Evolutionary conservation across 2,113 vertebrate species (phyloP), one percentile per base, ranked within the genome.

Genomic region (Chloebia gouldiae): DNA sequence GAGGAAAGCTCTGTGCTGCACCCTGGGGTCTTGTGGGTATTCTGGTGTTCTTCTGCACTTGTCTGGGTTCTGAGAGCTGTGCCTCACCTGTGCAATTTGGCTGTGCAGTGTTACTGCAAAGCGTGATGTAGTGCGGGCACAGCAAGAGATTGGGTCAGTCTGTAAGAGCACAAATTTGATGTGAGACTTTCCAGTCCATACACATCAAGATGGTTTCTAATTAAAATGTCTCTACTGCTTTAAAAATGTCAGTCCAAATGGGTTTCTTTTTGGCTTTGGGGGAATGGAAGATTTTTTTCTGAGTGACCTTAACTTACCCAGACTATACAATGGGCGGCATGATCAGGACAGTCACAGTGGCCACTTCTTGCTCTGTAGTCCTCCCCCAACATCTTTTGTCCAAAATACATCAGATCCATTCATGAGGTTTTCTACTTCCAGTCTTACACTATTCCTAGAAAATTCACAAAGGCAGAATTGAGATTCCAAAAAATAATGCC

Each of bases 391-490:
- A 93, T 86, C 91, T 95, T 97, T 98, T 98, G 97, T 97, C 95
- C 90, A 75, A 88, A 88, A 72, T 95, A 97, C 97, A 97, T 98
- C 96, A 97, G 93, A 91, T 83, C 93, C 81, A 97, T 97, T 98
- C 96, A 97, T 90, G 96, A 72, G n/a, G 54, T 86, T 97, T 97
- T 94, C 95, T 93, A 94, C 96, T 96, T 96, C 95, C 94, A 96
- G 92, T 81, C 96, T 92, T 96, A 96, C 96, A 96, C 61, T 86
- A 97, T 91, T 97, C 94, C 94, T 97, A 96, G 97, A 93, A 97
- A 97, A 96, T 97, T 96, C 93, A 98, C 97, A 98, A 98, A 97
- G 97, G 64, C 92, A 23, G 94, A 95, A 98, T 98, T 98, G 97
- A 98, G 97, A 96, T 73, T 82, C 82, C 57, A 82, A 72, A 88